phyloP scores from a whole-genome alignment of 2,888 invertebrate genomes.

The Melanostoma scalare region DNA sequence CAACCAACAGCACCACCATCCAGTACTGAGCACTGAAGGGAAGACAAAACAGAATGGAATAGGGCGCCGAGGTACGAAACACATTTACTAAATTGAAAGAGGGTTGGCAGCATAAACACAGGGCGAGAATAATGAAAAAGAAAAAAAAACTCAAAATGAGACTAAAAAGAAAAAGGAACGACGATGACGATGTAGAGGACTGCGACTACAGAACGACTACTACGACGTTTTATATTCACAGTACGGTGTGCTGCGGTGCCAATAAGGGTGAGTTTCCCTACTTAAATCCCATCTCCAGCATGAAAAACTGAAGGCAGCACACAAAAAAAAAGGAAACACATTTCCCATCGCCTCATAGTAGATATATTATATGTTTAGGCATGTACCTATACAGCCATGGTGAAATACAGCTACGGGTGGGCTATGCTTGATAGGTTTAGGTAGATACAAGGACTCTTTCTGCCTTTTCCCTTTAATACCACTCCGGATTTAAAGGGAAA shows the following conservation, averaged over 20 bases:
- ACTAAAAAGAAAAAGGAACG: slow-evolving; percentile 58
- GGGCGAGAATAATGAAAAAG: slow-evolving; percentile 47
- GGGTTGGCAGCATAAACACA: slow-evolving; percentile 67
- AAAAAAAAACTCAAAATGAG: slow-evolving; percentile 58
- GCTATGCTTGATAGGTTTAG: slow-evolving; percentile 68
- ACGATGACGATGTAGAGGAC: slow-evolving; percentile 47
- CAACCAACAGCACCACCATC: slow-evolving; percentile 36
- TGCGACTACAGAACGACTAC: slow-evolving; percentile 41
- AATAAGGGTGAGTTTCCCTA: slow-evolving; percentile 71
- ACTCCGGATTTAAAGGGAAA: slow-evolving; percentile 64
- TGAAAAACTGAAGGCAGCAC: slow-evolving; percentile 61
- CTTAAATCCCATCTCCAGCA: slow-evolving; percentile 63
- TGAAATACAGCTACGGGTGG: slow-evolving; percentile 50
- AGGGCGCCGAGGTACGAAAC: slow-evolving; percentile 71
- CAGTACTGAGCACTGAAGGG: slow-evolving; percentile 52
- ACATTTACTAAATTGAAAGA: slow-evolving; percentile 72
- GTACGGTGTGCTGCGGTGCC: slow-evolving; percentile 59
- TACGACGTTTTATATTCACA: slow-evolving; percentile 71
- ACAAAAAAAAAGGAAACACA: slow-evolving; percentile 65
- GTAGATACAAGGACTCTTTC: slow-evolving; percentile 65
- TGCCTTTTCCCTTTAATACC: slow-evolving; percentile 64
- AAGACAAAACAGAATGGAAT: slow-evolving; percentile 64
- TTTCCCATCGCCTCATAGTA: slow-evolving; percentile 55
- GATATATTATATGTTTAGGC: slow-evolving; percentile 28
- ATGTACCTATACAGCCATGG: too few species aligned